These are phyloP conservation scores for Mellivora capensis DNA, from an alignment of 2,113 vertebrate genomes.

Conservation along the genomic window DNA sequence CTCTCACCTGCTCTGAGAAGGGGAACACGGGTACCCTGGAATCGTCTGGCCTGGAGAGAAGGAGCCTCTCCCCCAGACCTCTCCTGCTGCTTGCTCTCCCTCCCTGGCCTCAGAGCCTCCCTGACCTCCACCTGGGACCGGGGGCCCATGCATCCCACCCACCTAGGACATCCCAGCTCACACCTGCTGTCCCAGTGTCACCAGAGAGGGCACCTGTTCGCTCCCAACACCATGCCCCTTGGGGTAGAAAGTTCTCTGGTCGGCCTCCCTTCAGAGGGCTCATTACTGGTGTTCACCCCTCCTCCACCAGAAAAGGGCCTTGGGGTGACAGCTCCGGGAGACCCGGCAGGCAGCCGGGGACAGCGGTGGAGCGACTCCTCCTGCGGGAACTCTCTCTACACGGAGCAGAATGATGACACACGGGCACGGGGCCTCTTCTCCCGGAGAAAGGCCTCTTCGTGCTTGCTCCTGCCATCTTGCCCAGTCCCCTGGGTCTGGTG, in stretches of 20 bases:
- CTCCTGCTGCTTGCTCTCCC: neutral
- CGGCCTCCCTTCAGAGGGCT: accelerated
- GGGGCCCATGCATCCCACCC: accelerated
- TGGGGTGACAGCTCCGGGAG: neutral
- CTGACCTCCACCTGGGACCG: neutral
- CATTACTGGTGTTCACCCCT: neutral
- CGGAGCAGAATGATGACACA: neutral
- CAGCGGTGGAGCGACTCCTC: neutral
- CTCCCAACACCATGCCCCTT: neutral
- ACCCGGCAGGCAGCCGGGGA: neutral
- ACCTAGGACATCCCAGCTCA: neutral
- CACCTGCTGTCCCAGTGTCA: neutral
- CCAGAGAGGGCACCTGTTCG: neutral
- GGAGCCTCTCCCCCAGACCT: accelerated
- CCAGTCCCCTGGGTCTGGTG: neutral
- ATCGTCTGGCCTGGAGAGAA: neutral
- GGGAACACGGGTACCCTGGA: neutral
- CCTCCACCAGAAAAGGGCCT: neutral
- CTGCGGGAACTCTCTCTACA: neutral
- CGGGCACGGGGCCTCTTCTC: neutral
- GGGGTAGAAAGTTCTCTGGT: neutral
- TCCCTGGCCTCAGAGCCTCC: neutral
- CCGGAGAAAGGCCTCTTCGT: neutral
- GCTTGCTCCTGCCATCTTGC: conserved; percentile 45
- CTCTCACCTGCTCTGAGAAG: neutral